A percentile compares a stretch with the other conserved stretches of the same genome.
These are phyloP conservation scores for Gryllus longicercus DNA, from an alignment of 2,888 invertebrate genomes.

Conservation along the genomic window DNA sequence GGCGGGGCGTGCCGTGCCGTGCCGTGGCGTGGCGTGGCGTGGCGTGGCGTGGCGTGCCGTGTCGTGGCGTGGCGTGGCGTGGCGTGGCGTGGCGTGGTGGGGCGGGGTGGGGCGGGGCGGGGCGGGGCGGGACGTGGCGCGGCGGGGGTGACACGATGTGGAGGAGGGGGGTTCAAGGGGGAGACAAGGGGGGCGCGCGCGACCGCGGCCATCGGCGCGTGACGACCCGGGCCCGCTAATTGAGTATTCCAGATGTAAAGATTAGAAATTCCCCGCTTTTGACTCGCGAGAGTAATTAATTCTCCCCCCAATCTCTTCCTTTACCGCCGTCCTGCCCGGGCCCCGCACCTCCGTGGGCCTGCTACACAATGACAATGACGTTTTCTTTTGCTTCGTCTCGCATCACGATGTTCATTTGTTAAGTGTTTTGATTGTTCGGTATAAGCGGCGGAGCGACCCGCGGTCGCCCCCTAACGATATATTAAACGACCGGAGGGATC, in stretches of 20 bases:
- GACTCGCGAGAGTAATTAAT: background rate
- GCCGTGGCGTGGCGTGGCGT: no score
- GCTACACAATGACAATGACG: constrained; percentile 29
- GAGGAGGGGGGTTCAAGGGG: background rate
- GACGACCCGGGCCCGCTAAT: background rate
- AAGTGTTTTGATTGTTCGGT: constrained; percentile 30
- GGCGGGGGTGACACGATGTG: no score
- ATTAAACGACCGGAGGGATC: constrained; percentile 23
- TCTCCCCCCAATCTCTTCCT: background rate
- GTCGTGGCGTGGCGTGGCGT: no score
- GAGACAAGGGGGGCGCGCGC: background rate
- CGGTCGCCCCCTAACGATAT: background rate
- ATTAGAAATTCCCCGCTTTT: background rate
- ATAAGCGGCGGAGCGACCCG: background rate
- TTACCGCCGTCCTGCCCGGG: background rate
- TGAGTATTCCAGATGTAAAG: constrained; percentile 8
- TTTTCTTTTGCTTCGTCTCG: constrained; percentile 30
- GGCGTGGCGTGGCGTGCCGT: no score
- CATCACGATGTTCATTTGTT: constrained; percentile 33
- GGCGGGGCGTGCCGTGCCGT: no score
- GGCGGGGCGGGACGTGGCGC: no score
- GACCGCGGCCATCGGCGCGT: background rate
- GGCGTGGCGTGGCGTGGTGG: no score
- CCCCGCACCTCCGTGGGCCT: background rate
- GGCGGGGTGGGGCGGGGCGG: no score